Base-by-base conservation (phyloP, 1,140 invertebrate species). In the Drosophila kurseongensis region DNA sequence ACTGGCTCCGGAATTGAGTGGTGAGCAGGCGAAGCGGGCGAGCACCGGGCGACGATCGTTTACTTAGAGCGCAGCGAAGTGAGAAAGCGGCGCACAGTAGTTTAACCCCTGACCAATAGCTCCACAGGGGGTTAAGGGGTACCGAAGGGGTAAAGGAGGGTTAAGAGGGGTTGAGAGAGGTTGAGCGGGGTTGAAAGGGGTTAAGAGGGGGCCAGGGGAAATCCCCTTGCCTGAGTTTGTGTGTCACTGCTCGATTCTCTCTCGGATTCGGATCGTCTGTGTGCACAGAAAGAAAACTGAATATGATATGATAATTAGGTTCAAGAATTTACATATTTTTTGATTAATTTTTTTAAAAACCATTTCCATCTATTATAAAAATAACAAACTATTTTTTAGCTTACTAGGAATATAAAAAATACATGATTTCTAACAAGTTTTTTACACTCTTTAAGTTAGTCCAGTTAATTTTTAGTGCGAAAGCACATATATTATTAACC, bases 51-150 rank as follows among this genome's bases (percentile, higher is more conserved):
- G 41, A 14, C 13, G 63, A 83, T 75, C 75, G 80, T 60, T 84
- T 66, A 61, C 68, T 75, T 75, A 51, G 59, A 77, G 67, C 75
- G 35, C 60, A 63, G 68, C 23, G 68, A 78, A 57, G 67, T 86
- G 61, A 76, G 75, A 83, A 78, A 68, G 51, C 73, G 44, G 47
- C 47, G 9, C 55, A 65, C 52, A 59, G 78, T 62, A 55, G 75
- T 29, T 66, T 48, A 60, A 86, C 83, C 83, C 78, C 83, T 79
- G 75, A 83, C 79, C 83, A 40, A n/a, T 42, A 23, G 29, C 8
- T 13, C 36, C 3, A 8, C 10, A n/a, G 50, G 38, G 47, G 29
- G 41, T 32, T 27, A 36, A 44, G 55, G 6, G 68, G 51, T 23
- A 27, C 5, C 36, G 10, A 16, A 36, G 2, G 8, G n/a, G n/a